phyloP scores from a whole-genome alignment of 1,140 invertebrate species.

The Leguminivora glycinivorella region DNA sequence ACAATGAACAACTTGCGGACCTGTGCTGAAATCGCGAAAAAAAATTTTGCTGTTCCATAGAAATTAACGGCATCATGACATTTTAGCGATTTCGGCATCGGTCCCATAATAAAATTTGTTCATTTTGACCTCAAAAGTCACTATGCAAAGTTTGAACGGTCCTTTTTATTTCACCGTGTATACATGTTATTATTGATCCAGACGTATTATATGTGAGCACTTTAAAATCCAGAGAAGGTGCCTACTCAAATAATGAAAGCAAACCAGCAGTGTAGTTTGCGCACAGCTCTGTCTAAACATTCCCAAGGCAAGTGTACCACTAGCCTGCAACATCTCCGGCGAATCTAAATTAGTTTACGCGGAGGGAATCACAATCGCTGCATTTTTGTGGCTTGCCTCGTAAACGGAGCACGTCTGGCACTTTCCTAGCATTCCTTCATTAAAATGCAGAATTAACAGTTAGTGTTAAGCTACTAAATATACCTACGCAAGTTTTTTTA shows the following conservation, averaged over 20 bases:
- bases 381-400: slow-evolving; percentile 52
- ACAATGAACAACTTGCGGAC: too few relatives aligned
- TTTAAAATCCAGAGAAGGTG: too few relatives aligned
- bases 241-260: not conserved
- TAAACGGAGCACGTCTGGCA: slow-evolving; percentile 59
- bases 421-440: slow-evolving; percentile 62
- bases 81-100: too few relatives aligned
- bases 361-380: slow-evolving; percentile 60
- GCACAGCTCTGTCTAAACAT: slow-evolving; percentile 30
- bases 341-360: slow-evolving; percentile 66
- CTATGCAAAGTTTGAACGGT: too few relatives aligned
- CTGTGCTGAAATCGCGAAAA: too few relatives aligned
- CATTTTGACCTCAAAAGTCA: too few relatives aligned
- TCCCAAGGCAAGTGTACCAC: slow-evolving; percentile 26
- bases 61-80: too few relatives aligned
- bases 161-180: too few relatives aligned
- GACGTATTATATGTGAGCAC: too few relatives aligned
- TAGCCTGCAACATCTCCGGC: slow-evolving; percentile 46
- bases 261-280: not conserved
- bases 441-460: slow-evolving; percentile 26
- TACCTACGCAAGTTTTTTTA: not conserved
- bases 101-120: too few relatives aligned
- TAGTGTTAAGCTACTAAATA: not conserved
- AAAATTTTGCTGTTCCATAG: too few relatives aligned
- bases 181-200: too few relatives aligned